Evolutionary conservation across 2,888 invertebrate genomes (phyloP).

Genomic region (Ephialtes manifestator): DNA sequence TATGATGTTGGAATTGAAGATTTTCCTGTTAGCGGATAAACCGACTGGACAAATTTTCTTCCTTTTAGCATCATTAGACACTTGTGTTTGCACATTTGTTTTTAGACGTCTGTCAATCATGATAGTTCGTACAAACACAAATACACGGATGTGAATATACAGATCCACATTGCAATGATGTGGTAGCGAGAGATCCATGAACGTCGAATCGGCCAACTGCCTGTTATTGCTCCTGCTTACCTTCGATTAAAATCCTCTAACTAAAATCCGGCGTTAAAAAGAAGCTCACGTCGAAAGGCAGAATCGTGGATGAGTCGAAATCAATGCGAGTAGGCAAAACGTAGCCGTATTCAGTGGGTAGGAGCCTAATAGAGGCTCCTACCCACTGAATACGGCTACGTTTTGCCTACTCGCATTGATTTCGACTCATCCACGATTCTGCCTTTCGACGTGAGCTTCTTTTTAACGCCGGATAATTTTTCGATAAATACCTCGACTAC

Average conservation of each 20-base stretch:
- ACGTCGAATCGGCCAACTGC: constrained; percentile 76
- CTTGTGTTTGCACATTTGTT: no score
- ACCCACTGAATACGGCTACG: background rate
- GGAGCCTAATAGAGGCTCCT: constrained; percentile 33
- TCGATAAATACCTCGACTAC: background rate
- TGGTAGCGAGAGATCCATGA: constrained; percentile 35
- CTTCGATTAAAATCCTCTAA: constrained; percentile 77
- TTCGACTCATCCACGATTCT: background rate
- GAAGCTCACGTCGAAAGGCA: background rate
- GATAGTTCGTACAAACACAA: constrained; percentile 58
- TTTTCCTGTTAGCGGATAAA: background rate
- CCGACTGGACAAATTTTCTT: background rate
- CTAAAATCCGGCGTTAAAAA: constrained; percentile 12
- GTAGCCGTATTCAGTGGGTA: background rate
- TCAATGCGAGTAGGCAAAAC: background rate
- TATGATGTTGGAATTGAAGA: background rate
- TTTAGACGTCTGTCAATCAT: no score
- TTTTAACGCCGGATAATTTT: constrained; percentile 8
- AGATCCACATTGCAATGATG: constrained; percentile 46
- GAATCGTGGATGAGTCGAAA: background rate
- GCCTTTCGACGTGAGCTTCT: background rate
- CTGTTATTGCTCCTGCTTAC: constrained; percentile 78
- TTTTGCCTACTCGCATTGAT: background rate
- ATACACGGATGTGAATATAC: constrained; percentile 52
- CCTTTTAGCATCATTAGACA: no score